Base-by-base conservation (phyloP, 64 coral and sea anemone species). In the Dendronephthya gigantea region DNA sequence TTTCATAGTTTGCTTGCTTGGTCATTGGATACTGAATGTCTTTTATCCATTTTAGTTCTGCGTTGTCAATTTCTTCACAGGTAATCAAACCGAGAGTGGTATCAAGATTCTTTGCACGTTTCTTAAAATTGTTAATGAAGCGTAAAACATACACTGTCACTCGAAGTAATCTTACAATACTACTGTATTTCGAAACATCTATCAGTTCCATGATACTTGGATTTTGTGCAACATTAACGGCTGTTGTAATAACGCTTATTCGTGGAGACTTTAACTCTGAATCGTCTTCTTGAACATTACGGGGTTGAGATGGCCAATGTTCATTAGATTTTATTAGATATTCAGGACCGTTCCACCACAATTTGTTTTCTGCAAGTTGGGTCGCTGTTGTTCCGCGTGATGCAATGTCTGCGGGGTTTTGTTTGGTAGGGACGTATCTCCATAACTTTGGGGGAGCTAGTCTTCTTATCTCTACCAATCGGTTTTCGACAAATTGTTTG, bases 161-260 rank as follows among this genome's bases (percentile, higher is more conserved):
- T 91, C 84, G 39, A 41, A 86, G 32, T 69, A 91, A 59, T 62
- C 41, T 91, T 45, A 48, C 33, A 35, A 91, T 38, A 69, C 84
- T 91, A 62, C 84, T 86, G 90, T 86, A 91, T 40, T 75, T 91
- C 48, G 76, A 62, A 50, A 82, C 51, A 31, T 55, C 17, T 17
- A 86, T 23, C 12, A 83, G 47, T 70, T 76, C 36, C 40, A 48
- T 49, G 28, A 87, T 40, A 74, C 83, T 83, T 39, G 43, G 19
- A 19, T 5, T 7, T 28, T 37, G n/a, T 74, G 22, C 68, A 28
- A 74, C 68, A 30, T 13, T 74, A 25, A 74, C 68, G 68, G 22
- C 30, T 30, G 32, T 13, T 28, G 68, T 74, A 27, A 28, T 74
- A 30, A 35, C 23, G 23, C 23, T 28, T 74, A 27, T 27, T 30